Conservation (phyloP, 2,888 invertebrate species). For the Tachina fera region DNA sequence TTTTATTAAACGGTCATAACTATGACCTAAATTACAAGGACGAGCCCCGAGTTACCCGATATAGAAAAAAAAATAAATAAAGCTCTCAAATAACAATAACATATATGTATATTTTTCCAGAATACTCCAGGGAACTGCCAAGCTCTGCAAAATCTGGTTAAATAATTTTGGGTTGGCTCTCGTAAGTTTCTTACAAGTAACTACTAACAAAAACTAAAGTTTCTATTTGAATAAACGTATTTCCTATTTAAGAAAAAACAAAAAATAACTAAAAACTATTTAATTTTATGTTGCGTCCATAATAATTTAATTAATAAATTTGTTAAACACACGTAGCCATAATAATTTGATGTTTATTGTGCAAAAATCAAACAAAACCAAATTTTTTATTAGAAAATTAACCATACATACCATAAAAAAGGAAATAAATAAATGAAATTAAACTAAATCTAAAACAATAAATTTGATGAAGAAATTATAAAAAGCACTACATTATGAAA, state of each 20-base stretch:
- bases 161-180: not conserved
- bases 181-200: slow-evolving; percentile 43
- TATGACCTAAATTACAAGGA: not conserved
- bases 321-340: slow-evolving; percentile 29
- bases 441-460: slow-evolving; percentile 33
- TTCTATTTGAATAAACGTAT: slow-evolving; percentile 63
- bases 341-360: slow-evolving; percentile 69
- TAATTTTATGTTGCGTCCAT: slow-evolving; percentile 68
- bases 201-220: slow-evolving; percentile 64
- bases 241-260: slow-evolving; percentile 53
- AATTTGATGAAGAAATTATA: slow-evolving; percentile 26
- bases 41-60: not conserved
- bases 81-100: too few relatives aligned
- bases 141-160: not conserved
- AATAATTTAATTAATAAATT: slow-evolving; percentile 49
- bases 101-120: too few relatives aligned
- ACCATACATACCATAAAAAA: slow-evolving; percentile 17
- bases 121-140: not conserved
- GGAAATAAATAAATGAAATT: slow-evolving; percentile 9
- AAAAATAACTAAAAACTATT: slow-evolving; percentile 54
- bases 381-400: slow-evolving; percentile 54
- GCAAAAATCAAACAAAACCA: slow-evolving; percentile 55
- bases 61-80: too few relatives aligned
- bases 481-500: slow-evolving; percentile 46
- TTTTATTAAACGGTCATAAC: slow-evolving; percentile 27